phyloP scores from a whole-genome alignment of 2,888 invertebrate genomes.

The Cantharis nigra region DNA sequence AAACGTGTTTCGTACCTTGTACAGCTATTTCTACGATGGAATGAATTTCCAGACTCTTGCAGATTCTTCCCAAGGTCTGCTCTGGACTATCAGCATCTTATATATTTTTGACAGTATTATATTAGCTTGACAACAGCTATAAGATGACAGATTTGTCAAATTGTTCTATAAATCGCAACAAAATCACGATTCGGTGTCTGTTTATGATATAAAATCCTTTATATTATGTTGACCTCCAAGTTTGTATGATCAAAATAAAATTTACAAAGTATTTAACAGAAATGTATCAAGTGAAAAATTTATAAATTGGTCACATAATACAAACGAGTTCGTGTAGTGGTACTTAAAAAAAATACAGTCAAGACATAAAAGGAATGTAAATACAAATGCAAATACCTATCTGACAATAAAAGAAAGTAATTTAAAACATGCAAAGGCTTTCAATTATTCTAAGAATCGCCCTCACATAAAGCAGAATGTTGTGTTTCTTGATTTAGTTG shows the following conservation, averaged over 20 bases:
- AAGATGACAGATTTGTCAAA: no score
- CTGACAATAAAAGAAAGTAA: constrained; percentile 24
- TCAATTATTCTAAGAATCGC: constrained; percentile 29
- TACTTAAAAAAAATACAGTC: constrained; percentile 3
- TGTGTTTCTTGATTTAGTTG: constrained; percentile 27
- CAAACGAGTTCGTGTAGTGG: constrained; percentile 7
- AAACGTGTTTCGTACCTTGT: no score
- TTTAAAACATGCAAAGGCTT: constrained; percentile 29
- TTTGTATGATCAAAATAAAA: neutral
- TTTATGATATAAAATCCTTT: neutral
- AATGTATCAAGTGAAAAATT: neutral
- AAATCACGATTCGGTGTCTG: neutral
- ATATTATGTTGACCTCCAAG: neutral
- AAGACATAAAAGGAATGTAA: constrained; percentile 20
- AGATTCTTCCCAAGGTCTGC: no score
- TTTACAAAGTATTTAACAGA: neutral
- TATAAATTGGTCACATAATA: neutral
- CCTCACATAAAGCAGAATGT: constrained; percentile 18
- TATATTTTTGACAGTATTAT: no score
- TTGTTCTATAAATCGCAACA: neutral
- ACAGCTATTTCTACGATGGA: no score
- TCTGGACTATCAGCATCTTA: no score
- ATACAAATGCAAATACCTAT: constrained; percentile 21
- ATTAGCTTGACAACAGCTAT: no score
- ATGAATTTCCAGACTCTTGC: no score